Conservation (phyloP, 1,140 invertebrate genomes). For the Hormaphis cornu region DNA sequence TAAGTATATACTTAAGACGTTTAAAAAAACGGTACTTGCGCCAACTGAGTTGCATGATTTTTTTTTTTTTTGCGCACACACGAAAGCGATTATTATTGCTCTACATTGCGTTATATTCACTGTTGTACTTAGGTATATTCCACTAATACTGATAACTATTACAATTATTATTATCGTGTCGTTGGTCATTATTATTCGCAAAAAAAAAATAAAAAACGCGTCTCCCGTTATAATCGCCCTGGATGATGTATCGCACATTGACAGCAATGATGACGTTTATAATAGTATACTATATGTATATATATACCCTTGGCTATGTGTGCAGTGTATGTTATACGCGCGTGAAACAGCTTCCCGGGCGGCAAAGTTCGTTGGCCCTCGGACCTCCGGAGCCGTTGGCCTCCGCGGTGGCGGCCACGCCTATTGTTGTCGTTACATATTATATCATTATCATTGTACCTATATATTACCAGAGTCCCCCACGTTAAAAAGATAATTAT, state of each 20-base stretch:
- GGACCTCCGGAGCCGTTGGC: conserved; percentile 23
- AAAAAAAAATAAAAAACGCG: too few species aligned
- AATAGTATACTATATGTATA: too few species aligned
- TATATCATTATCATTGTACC: neutral
- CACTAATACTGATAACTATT: neutral
- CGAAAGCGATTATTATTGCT: conserved; percentile 8
- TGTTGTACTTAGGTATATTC: conserved; percentile 11
- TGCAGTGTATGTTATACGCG: neutral
- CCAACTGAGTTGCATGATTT: neutral
- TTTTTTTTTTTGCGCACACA: neutral
- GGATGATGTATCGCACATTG: neutral
- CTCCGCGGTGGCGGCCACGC: neutral
- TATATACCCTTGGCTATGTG: too few species aligned
- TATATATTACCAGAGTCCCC: neutral
- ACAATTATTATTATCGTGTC: neutral
- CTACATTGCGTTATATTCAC: too few species aligned
- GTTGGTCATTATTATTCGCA: conserved; percentile 2
- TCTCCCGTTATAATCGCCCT: conserved; percentile 19
- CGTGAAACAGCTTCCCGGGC: conserved; percentile 11
- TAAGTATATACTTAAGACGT: neutral
- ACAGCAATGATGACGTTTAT: neutral
- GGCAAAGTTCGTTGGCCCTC: conserved; percentile 27
- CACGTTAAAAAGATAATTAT: too few species aligned
- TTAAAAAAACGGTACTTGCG: conserved; percentile 3
- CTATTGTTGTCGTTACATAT: conserved; percentile 10